Percentiles rank a stretch among this genome's conserved stretches.
Evolutionary conservation across 2,113 vertebrate species (phyloP).

Genomic region (Lophura nycthemera): DNA sequence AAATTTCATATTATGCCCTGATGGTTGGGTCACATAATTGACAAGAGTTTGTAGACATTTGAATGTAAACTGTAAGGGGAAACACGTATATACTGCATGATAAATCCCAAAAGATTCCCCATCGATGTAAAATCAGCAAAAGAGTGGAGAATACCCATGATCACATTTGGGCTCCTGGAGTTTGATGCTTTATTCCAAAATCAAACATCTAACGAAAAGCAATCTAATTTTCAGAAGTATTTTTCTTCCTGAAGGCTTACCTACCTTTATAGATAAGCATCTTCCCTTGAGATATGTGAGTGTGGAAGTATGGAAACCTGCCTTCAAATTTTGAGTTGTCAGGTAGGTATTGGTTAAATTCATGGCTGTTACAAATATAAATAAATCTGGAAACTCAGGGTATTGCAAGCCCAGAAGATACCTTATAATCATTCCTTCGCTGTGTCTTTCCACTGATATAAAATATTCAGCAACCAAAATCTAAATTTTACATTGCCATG

Average conservation of each 20-base stretch:
- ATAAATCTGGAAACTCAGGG: neutral
- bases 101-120: neutral
- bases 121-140: neutral
- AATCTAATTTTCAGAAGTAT: neutral
- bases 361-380: neutral
- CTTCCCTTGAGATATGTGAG: neutral
- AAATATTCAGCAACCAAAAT: neutral
- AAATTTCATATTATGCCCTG: neutral
- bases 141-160: neutral
- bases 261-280: neutral
- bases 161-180: neutral
- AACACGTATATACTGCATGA: neutral
- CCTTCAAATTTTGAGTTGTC: neutral
- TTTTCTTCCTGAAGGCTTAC: neutral
- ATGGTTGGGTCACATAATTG: neutral
- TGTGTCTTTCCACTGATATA: neutral
- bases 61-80: neutral
- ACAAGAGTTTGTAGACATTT: neutral
- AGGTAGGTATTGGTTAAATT: neutral
- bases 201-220: neutral
- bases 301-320: neutral
- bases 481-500: neutral
- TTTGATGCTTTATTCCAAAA: neutral
- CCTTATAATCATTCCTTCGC: neutral
- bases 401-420: neutral